phyloP scores from a whole-genome alignment of 2,113 vertebrate genomes.

The Rissa tridactyla region DNA sequence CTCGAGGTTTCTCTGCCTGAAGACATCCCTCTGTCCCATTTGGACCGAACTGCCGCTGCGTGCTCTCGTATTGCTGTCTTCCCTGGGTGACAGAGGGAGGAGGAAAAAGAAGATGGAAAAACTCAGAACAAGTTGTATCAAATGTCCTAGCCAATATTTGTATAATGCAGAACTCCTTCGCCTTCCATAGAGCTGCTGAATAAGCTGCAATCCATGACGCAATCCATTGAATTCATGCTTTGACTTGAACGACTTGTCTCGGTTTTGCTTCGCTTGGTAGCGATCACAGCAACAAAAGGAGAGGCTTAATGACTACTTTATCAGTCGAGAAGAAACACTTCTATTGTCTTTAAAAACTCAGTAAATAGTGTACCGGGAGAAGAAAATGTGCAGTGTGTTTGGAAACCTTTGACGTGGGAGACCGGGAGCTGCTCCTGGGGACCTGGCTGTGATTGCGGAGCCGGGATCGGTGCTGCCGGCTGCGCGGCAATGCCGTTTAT shows the following conservation, averaged over 20 bases:
- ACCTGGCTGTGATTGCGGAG: neutral
- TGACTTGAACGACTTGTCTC: constrained; percentile 5
- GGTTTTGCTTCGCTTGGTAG: neutral
- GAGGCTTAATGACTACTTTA: neutral
- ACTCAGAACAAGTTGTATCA: constrained; percentile 23
- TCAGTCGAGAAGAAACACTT: neutral
- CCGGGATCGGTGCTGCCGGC: neutral
- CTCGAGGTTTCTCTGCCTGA: neutral
- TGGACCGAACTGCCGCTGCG: neutral
- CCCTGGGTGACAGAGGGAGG: neutral
- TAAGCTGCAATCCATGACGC: constrained; percentile 12
- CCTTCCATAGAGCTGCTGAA: constrained; percentile 26
- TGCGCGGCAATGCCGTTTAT: neutral
- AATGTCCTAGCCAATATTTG: neutral
- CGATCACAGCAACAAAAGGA: neutral
- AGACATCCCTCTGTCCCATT: neutral
- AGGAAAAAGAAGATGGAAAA: constrained; percentile 15
- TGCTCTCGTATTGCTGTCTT: neutral
- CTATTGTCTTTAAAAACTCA: constrained; percentile 2
- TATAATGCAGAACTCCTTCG: neutral
- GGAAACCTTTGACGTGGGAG: neutral
- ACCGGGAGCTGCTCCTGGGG: neutral
- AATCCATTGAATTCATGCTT: constrained; percentile 45
- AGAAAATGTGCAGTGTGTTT: neutral
- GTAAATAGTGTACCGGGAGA: neutral